These are phyloP conservation scores for Aphelocoma californica DNA, from an alignment of 2,797 vertebrate genomes.

Conservation along the genomic window DNA sequence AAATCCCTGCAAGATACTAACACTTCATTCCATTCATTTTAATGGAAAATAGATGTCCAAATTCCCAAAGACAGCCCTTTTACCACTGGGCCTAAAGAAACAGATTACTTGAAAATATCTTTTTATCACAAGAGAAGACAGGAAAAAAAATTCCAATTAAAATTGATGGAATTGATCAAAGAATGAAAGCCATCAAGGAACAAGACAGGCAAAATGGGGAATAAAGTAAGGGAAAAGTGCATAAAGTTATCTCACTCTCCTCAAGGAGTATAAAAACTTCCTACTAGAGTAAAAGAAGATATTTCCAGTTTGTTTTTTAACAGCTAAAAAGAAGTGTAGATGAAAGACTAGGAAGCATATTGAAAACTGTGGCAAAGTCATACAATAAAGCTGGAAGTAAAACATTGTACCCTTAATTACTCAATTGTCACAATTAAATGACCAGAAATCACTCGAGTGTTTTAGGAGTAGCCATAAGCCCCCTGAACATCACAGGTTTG, in stretches of 20 bases:
- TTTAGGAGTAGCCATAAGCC: background rate
- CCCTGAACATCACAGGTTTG: background rate
- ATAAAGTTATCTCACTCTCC: slow-evolving; percentile 26
- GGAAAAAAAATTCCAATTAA: slow-evolving; percentile 66
- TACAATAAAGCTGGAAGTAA: background rate
- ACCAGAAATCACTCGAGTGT: background rate
- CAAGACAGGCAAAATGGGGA: slow-evolving; percentile 37
- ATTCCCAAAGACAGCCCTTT: slow-evolving; percentile 59
- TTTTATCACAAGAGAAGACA: slow-evolving; percentile 63
- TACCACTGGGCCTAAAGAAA: slow-evolving; percentile 57
- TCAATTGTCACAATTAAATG: background rate
- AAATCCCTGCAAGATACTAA: slow-evolving; percentile 52
- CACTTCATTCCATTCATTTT: slow-evolving; percentile 44
- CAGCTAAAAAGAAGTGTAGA: background rate
- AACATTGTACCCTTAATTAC: background rate
- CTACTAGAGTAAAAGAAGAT: background rate
- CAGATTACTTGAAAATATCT: slow-evolving; percentile 61
- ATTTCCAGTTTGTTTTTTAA: slow-evolving; percentile 39
- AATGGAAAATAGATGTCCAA: slow-evolving; percentile 61
- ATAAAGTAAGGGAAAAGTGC: slow-evolving; percentile 48
- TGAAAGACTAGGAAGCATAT: background rate
- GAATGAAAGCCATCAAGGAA: slow-evolving; percentile 62
- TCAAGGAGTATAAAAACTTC: background rate
- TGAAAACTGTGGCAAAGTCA: background rate
- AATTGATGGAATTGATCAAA: slow-evolving; percentile 59